Conservation (phyloP, 2,113 vertebrate genomes). For the Melierax canorus region DNA sequence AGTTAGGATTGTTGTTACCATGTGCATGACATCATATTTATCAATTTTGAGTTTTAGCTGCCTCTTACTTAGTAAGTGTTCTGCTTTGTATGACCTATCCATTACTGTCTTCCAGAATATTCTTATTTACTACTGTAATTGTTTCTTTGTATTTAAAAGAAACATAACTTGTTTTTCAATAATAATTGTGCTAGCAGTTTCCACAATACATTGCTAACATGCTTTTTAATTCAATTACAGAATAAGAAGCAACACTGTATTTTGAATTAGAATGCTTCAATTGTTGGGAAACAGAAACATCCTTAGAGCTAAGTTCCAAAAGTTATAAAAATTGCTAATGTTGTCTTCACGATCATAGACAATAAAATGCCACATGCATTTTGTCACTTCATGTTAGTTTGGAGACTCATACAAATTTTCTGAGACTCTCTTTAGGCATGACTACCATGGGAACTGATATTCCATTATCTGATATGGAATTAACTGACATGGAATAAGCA, state of each 20-base stretch:
- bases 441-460: neutral
- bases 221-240: neutral
- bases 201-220: constrained; percentile 20
- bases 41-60: constrained; percentile 1
- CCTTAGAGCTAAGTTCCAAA: neutral
- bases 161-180: neutral
- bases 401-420: neutral
- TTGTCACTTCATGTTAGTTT: neutral
- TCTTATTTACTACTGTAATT: constrained; percentile 10
- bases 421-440: neutral
- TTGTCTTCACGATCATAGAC: neutral
- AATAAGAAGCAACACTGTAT: neutral
- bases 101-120: constrained; percentile 13
- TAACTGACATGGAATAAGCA: neutral
- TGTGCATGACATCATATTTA: constrained; percentile 6
- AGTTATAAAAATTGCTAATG: neutral
- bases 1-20: constrained; percentile 24
- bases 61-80: constrained; percentile 4
- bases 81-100: neutral
- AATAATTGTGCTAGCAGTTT: neutral
- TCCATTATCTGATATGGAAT: neutral
- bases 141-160: constrained; percentile 13
- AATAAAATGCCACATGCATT: neutral
- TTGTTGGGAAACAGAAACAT: neutral
- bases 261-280: constrained; percentile 8